Evolutionary conservation across 2,113 vertebrate species (phyloP).

Genomic region (Periophthalmodon schlosseri): DNA sequence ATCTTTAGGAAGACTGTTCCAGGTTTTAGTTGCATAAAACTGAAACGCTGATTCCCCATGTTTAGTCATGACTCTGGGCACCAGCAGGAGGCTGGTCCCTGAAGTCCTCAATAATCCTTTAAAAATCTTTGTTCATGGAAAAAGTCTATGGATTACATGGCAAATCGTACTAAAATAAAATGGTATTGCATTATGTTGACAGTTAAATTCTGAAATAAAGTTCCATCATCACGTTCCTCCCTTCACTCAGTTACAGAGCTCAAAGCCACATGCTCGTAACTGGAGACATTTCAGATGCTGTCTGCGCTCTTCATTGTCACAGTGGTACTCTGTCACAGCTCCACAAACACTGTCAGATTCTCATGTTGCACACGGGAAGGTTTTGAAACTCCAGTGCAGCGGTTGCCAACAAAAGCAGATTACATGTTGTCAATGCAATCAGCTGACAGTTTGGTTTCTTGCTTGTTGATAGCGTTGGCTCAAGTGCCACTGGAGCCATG

Average conservation of each 20-base stretch:
- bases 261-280: neutral
- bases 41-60: no score
- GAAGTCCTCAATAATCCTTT: no score
- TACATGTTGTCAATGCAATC: neutral
- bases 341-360: neutral
- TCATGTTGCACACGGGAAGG: neutral
- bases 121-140: no score
- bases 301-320: neutral
- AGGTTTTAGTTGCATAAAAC: no score
- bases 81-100: no score
- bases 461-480: neutral
- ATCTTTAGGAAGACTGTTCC: no score
- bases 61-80: no score
- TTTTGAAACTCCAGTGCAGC: neutral
- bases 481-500: neutral
- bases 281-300: neutral
- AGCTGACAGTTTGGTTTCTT: neutral
- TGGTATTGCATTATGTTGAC: neutral
- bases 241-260: neutral
- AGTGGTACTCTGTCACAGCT: neutral
- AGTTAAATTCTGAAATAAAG: neutral
- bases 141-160: no score
- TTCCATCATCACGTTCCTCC: neutral
- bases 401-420: slow-evolving; percentile 2
- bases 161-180: no score